Evolutionary conservation across 2,113 vertebrate species (phyloP).

Genomic region (Microcebus ravelobensis): DNA sequence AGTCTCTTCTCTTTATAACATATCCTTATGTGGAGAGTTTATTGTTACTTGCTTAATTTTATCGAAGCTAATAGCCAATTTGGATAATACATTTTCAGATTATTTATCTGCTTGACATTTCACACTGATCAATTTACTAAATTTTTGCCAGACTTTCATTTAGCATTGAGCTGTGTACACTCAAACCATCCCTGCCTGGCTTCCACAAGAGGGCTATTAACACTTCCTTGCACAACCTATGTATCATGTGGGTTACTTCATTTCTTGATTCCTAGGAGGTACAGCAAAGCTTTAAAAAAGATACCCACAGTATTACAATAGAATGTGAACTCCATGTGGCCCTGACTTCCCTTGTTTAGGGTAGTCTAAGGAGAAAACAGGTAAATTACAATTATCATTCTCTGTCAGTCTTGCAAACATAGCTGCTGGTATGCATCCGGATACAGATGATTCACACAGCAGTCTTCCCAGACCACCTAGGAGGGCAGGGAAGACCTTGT

Average conservation of each 20-base stretch:
- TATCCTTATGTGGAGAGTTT: neutral
- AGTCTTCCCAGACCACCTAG: conserved; percentile 42
- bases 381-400: conserved; percentile 21
- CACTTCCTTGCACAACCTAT: neutral
- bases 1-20: neutral
- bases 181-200: neutral
- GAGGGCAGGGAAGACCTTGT: neutral
- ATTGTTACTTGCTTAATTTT: conserved; percentile 17
- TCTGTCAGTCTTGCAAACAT: conserved; percentile 18
- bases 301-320: neutral
- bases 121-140: neutral
- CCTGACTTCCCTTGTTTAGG: neutral
- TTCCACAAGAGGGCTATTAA: neutral
- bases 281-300: neutral
- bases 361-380: conserved; percentile 32
- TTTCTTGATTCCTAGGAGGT: neutral
- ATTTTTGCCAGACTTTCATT: neutral
- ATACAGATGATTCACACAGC: conserved; percentile 9
- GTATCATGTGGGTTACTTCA: neutral
- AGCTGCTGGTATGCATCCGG: neutral
- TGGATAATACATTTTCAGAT: neutral
- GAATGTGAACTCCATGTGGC: neutral
- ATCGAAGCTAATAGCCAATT: neutral
- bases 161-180: neutral
- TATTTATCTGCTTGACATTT: neutral